Evolutionary conservation across 2,888 invertebrate species (phyloP), one percentile per base, ranked within the genome.

Genomic region (Trichogramma evanescens): DNA sequence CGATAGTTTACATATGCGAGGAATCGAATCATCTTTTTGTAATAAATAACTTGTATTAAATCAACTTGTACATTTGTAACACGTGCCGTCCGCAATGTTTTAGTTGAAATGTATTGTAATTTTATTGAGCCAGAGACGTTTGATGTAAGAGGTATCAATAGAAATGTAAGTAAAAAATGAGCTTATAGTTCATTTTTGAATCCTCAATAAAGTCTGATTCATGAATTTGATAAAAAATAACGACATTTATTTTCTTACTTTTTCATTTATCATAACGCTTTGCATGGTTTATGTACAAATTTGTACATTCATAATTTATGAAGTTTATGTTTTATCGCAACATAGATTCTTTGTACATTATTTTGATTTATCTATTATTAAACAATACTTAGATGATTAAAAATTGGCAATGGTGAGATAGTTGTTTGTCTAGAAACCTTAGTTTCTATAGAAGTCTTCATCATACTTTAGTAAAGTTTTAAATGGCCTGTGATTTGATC

Each of bases 401-500:
- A 3, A 13, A 41, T 3, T 26, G 6, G 8, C 26, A 53, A 53
- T 26, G 26, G 44, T 53, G 59, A 63, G 58, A 64, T 54, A 53
- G 44, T 43, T 45, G 50, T 51, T 26, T 9, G 10, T 58, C 49
- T 57, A 46, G 7, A 59, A 26, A 2, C 26, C 26, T 26, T 3
- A 26, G 26, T 26, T 26, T 26, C 26, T 26, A 26, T 26, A 26
- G 26, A 26, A 26, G 26, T 26, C 26, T 26, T 26, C 26, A 26
- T 26, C 26, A 26, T 26, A 26, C 26, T 26, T 26, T 26, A 26
- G 26, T 89, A 85, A 58, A 95, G 80, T 79, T 93, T 94, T 65
- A 95, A 83, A 78, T 94, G 90, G 55, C 94, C 92, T 26, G 95
- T 93, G 46, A 95, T 85, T 81, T 85, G 80, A 75, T 95, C 90